Percentiles rank a stretch among this genome's conserved stretches.
phyloP scores from a whole-genome alignment of 2,888 invertebrate species.

The Harpagoxenus sublaevis region DNA sequence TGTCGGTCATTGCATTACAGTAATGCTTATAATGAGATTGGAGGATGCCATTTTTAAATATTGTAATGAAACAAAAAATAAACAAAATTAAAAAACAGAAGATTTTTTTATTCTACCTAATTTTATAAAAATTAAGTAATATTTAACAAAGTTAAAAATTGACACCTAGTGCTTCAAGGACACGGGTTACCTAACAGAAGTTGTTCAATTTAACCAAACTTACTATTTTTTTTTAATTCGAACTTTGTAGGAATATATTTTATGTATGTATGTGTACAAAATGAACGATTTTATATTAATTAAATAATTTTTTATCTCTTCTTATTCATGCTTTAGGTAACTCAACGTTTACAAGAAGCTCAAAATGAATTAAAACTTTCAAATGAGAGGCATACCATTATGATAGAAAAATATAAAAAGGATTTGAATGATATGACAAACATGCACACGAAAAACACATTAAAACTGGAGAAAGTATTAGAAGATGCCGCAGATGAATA shows the following conservation, averaged over 20 bases:
- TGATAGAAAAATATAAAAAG: conserved; percentile 67
- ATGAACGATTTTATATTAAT: conserved; percentile 28
- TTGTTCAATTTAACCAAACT: neutral
- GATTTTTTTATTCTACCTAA: neutral
- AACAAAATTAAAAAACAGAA: neutral
- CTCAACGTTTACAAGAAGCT: conserved; percentile 69
- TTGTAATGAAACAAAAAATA: neutral
- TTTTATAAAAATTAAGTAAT: neutral
- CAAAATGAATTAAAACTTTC: conserved; percentile 71
- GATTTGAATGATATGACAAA: conserved; percentile 71
- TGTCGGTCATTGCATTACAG: neutral
- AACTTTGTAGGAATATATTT: neutral
- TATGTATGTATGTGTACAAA: conserved; percentile 57
- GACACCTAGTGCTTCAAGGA: neutral
- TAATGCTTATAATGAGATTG: neutral
- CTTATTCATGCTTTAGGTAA: conserved; percentile 67
- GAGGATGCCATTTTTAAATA: neutral
- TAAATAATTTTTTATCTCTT: neutral
- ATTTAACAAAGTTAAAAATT: neutral
- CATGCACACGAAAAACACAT: conserved; percentile 71
- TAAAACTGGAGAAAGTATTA: conserved; percentile 69
- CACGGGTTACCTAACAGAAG: neutral
- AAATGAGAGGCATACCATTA: conserved; percentile 67
- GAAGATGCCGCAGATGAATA: conserved; percentile 75
- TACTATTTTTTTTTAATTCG: neutral